A percentile compares a stretch with the other conserved stretches of the same genome.
phyloP scores from a whole-genome alignment of 2,113 vertebrate genomes.

The Puma concolor region DNA sequence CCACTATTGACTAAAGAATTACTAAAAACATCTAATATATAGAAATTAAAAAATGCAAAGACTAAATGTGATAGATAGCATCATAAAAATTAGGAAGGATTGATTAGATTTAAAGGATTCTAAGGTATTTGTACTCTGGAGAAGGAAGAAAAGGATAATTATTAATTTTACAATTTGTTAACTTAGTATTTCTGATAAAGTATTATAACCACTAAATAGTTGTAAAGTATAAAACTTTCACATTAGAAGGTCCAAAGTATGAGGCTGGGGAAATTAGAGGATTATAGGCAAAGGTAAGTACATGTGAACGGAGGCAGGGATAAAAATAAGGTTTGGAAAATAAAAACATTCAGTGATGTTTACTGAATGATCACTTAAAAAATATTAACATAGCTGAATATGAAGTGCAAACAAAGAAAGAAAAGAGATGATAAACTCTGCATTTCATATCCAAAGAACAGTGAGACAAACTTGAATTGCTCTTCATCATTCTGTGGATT shows the following conservation, averaged over 20 bases:
- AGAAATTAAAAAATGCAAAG: not conserved
- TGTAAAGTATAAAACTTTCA: not conserved
- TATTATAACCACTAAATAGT: not conserved
- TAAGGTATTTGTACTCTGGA: not conserved
- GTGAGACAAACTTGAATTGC: not conserved
- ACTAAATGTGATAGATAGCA: not conserved
- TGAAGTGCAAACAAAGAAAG: not conserved
- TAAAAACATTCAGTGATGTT: not conserved
- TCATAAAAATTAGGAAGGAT: not conserved
- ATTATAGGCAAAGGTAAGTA: not conserved
- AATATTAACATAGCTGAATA: not conserved
- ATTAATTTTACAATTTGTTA: not conserved
- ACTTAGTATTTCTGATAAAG: slow-evolving; percentile 47
- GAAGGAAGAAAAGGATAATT: not conserved
- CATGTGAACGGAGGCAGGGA: not conserved
- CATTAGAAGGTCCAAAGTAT: not conserved
- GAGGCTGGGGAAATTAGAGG: not conserved
- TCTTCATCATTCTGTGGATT: not conserved
- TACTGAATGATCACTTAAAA: not conserved
- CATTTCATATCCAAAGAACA: not conserved
- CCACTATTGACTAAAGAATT: not conserved
- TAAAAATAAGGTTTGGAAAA: not conserved
- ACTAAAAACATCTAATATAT: not conserved
- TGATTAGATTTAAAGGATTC: not conserved
- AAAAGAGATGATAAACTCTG: not conserved